phyloP scores from a whole-genome alignment of 2,888 invertebrate genomes.

The Cyclophora albipunctata region DNA sequence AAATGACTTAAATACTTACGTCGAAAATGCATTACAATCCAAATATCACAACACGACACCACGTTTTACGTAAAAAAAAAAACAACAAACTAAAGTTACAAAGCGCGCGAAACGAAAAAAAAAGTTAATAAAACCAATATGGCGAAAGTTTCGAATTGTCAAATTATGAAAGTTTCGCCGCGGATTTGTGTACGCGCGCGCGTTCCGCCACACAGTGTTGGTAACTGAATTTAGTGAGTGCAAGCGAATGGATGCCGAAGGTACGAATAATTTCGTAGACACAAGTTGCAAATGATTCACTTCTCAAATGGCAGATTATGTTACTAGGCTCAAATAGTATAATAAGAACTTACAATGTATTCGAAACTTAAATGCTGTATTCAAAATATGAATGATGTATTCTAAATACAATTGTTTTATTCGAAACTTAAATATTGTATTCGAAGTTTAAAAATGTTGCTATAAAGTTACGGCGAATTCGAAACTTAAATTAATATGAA shows the following conservation, averaged over 20 bases:
- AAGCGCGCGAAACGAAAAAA: slow-evolving; percentile 20
- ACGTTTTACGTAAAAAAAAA: slow-evolving; percentile 13
- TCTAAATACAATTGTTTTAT: too few relatives aligned
- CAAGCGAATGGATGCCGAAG: slow-evolving; percentile 51
- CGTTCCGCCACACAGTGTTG: slow-evolving; percentile 49
- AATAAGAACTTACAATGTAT: too few relatives aligned
- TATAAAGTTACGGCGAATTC: too few relatives aligned
- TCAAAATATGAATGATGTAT: too few relatives aligned
- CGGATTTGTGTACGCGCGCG: slow-evolving; percentile 62
- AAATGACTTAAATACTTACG: slow-evolving; percentile 50
- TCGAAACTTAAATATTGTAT: too few relatives aligned
- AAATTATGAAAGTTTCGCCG: slow-evolving; percentile 56
- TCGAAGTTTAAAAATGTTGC: too few relatives aligned
- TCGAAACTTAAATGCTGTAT: too few relatives aligned
- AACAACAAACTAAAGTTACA: slow-evolving; percentile 30
- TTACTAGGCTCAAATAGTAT: too few relatives aligned
- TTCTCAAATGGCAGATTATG: not conserved
- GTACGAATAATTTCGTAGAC: slow-evolving; percentile 38
- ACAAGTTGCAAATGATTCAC: not conserved
- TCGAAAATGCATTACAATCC: slow-evolving; percentile 58
- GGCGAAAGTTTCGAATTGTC: too few relatives aligned
- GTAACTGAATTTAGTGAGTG: slow-evolving; percentile 69
- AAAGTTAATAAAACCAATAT: slow-evolving; percentile 20
- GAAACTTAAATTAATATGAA: too few relatives aligned
- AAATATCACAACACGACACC: slow-evolving; percentile 44